A percentile compares a stretch with the other conserved stretches of the same genome.
These are phyloP conservation scores for Tretioscincus oriximinensis DNA, from an alignment of 2,113 vertebrate genomes.

Conservation along the genomic window DNA sequence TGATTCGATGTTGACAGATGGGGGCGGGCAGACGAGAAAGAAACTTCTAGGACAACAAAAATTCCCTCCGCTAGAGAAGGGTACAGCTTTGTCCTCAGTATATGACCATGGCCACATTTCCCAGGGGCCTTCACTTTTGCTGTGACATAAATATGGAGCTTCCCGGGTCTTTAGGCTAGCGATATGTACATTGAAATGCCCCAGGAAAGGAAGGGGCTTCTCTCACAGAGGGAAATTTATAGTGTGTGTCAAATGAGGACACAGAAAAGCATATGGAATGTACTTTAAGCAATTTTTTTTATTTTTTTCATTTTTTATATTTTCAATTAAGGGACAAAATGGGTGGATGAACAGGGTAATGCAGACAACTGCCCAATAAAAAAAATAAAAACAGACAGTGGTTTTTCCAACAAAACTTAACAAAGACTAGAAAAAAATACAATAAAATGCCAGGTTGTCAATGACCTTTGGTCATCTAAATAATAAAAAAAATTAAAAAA, in stretches of 20 bases:
- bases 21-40: conserved; percentile 18
- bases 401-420: conserved; percentile 99
- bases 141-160: conserved; percentile 55
- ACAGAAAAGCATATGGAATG: conserved; percentile 83
- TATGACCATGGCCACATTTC: conserved; percentile 56
- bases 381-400: conserved; percentile 93
- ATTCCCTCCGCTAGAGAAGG: conserved; percentile 46
- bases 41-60: conserved; percentile 45
- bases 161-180: conserved; percentile 55
- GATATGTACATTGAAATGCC: conserved; percentile 61
- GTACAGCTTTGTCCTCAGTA: conserved; percentile 40
- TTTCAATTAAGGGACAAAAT: conserved; percentile 99
- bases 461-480: conserved; percentile 98
- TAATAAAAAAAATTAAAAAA: conserved; percentile 74
- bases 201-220: conserved; percentile 65
- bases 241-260: conserved; percentile 83
- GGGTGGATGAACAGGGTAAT: conserved; percentile 99
- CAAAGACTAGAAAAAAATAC: conserved; percentile 97
- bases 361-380: conserved; percentile 93
- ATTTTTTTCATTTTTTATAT: conserved; percentile 88
- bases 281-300: conserved; percentile 88
- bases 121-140: conserved; percentile 53
- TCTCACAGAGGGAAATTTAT: conserved; percentile 69
- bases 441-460: conserved; percentile 92
- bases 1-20: conserved; percentile 38